Evolutionary conservation across 92 coral and sea anemone species (phyloP).

Genomic region (Chrysogorgia sp.): DNA sequence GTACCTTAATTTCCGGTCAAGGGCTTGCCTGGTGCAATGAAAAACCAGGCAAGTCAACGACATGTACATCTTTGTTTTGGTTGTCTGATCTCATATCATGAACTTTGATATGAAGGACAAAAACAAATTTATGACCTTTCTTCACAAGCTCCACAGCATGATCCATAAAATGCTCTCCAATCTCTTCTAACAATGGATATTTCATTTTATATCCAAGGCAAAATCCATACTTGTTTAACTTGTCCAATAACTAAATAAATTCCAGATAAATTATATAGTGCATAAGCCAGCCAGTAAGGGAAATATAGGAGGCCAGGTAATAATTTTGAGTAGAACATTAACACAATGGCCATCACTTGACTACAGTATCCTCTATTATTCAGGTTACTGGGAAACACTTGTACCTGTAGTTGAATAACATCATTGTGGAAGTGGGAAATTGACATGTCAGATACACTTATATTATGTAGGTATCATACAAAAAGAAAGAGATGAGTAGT

Average conservation of each 20-base stretch:
- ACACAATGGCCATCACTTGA: too few relatives aligned
- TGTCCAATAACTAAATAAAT: conserved; percentile 39
- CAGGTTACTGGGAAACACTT: too few relatives aligned
- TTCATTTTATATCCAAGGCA: conserved; percentile 5
- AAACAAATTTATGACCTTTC: conserved; percentile 7
- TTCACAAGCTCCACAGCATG: conserved; percentile 1
- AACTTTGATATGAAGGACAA: not conserved
- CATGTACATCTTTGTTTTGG: not conserved
- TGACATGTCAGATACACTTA: too few relatives aligned
- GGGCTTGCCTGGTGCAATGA: too few relatives aligned
- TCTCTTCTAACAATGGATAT: not conserved
- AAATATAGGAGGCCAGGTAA: not conserved
- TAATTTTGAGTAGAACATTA: too few relatives aligned
- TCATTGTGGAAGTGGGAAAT: too few relatives aligned
- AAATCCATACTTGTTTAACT: conserved; percentile 52
- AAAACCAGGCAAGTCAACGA: conserved; percentile 24
- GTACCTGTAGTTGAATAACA: too few relatives aligned
- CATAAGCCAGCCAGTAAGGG: not conserved
- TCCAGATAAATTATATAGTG: conserved; percentile 4
- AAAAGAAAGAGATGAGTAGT: too few relatives aligned
- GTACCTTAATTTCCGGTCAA: too few relatives aligned
- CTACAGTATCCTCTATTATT: too few relatives aligned
- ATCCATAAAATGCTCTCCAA: conserved; percentile 26
- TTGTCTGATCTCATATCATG: conserved; percentile 19
- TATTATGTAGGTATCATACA: too few relatives aligned